These are phyloP conservation scores for Physella acuta DNA, from an alignment of 1,140 invertebrate species.

Conservation along the genomic window DNA sequence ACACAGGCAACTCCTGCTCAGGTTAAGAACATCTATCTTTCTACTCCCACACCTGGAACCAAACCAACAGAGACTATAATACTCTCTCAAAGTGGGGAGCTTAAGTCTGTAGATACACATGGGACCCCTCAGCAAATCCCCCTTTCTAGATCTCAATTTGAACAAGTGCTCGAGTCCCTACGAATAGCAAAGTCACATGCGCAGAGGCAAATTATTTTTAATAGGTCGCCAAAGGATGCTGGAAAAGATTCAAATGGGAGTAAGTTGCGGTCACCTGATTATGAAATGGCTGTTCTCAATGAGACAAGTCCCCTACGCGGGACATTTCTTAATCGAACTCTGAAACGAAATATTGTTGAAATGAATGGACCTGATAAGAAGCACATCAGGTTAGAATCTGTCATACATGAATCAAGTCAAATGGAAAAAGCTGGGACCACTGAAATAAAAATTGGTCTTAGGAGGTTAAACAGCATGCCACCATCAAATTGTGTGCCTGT, in stretches of 20 bases:
- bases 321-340: conserved; percentile 3
- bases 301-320: conserved; percentile 17
- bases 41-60: conserved; percentile 7
- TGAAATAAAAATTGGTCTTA: conserved; percentile 9
- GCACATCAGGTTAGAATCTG: background rate
- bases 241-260: too few relatives aligned
- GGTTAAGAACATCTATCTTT: background rate
- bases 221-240: conserved; percentile 9
- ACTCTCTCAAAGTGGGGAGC: conserved; percentile 14
- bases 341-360: conserved; percentile 23
- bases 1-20: conserved; percentile 2
- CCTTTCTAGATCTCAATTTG: conserved; percentile 11
- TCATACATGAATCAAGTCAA: too few relatives aligned
- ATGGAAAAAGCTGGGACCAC: background rate
- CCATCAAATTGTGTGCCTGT: background rate
- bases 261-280: conserved; percentile 20
- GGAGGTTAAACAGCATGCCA: conserved; percentile 9
- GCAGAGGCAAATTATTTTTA: conserved; percentile 17
- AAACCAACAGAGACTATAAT: conserved; percentile 23
- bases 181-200: conserved; percentile 5
- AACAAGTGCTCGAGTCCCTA: conserved; percentile 9
- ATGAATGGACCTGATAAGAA: background rate
- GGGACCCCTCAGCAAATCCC: conserved; percentile 10
- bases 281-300: conserved; percentile 19
- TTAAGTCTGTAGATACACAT: background rate